These are phyloP conservation scores for Apamea epomidion DNA, from an alignment of 2,888 invertebrate species.

Conservation along the genomic window DNA sequence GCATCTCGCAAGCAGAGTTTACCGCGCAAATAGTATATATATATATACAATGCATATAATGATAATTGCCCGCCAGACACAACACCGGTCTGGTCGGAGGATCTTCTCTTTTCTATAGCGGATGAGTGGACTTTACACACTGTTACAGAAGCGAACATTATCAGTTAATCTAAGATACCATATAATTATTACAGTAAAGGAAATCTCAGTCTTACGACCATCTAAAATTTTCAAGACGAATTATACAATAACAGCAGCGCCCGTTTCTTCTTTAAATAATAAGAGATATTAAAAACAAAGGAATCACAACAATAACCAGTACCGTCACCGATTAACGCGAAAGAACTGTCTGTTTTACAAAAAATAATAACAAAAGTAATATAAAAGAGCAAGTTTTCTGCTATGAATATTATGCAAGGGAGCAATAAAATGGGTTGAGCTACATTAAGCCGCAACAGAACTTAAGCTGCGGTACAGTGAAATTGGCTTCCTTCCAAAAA, in stretches of 20 bases:
- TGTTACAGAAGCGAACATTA: not conserved
- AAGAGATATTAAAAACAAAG: not conserved
- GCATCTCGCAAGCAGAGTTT: too few relatives aligned
- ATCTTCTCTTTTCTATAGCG: too few relatives aligned
- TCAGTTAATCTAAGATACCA: not conserved
- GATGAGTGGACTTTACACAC: too few relatives aligned
- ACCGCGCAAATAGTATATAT: too few relatives aligned
- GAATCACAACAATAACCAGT: too few relatives aligned
- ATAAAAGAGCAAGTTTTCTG: constrained; percentile 6
- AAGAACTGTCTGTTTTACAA: not conserved
- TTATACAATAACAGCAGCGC: not conserved
- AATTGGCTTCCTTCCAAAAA: constrained; percentile 54
- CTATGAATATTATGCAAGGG: constrained; percentile 25
- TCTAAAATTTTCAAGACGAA: not conserved
- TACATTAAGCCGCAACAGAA: constrained; percentile 33
- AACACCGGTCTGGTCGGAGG: too few relatives aligned
- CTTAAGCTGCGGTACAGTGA: constrained; percentile 18
- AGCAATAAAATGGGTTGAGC: constrained; percentile 33
- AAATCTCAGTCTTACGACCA: not conserved
- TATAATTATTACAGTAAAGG: not conserved
- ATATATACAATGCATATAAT: too few relatives aligned
- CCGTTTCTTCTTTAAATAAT: not conserved
- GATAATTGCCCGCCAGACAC: too few relatives aligned
- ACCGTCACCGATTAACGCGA: not conserved
- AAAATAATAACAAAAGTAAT: constrained; percentile 8